phyloP scores from a whole-genome alignment of 2,113 vertebrate genomes.

The Pardalotus punctatus region DNA sequence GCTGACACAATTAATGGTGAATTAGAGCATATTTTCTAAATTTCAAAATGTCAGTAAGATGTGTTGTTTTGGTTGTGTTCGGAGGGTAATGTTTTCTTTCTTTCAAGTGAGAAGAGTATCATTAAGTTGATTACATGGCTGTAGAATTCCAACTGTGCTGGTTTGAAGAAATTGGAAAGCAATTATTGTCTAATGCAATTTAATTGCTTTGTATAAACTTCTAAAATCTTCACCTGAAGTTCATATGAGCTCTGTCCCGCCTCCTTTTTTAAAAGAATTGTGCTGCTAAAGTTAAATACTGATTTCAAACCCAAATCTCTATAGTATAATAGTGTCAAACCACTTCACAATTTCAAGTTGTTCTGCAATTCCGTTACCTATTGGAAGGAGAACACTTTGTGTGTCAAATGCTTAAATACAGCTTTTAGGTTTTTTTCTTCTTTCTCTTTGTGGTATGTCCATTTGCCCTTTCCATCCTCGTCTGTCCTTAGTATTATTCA shows the following conservation, averaged over 20 bases:
- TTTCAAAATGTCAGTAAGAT: neutral
- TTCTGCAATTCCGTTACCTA: neutral
- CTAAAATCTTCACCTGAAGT: neutral
- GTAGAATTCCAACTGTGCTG: conserved; percentile 4
- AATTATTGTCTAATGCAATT: conserved; percentile 4
- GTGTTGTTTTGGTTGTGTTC: neutral
- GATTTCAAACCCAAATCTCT: neutral
- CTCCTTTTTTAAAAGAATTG: neutral
- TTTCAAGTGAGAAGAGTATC: neutral
- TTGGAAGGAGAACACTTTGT: neutral
- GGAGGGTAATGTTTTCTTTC: neutral
- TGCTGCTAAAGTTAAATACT: neutral
- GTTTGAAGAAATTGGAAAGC: neutral
- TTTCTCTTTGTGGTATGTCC: neutral
- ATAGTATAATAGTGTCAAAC: neutral
- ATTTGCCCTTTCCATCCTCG: neutral
- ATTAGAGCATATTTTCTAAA: neutral
- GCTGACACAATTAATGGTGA: neutral
- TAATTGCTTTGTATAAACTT: conserved; percentile 13
- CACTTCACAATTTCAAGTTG: neutral
- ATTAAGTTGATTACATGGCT: conserved; percentile 39
- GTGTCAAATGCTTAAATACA: neutral
- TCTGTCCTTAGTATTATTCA: neutral
- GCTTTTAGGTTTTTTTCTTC: neutral
- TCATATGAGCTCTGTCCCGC: rapidly evolving